Percentiles rank a stretch among this genome's conserved stretches.
Conservation (phyloP, 2,888 invertebrate genomes). For the Hermaeophaga mercurialis region DNA sequence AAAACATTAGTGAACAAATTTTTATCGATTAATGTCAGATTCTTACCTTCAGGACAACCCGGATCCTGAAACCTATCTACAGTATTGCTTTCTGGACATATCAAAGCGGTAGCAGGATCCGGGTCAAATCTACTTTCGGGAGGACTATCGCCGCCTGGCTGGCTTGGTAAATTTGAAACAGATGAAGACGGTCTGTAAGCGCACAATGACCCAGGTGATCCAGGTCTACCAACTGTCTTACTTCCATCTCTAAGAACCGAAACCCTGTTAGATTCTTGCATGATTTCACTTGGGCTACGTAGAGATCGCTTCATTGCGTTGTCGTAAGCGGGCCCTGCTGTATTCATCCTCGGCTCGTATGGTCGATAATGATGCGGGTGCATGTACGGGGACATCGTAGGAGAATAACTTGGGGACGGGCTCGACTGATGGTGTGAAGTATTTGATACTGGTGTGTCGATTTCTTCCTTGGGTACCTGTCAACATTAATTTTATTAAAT, state of each 20-base stretch:
- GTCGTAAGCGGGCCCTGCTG: constrained; percentile 50
- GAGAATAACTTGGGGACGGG: constrained; percentile 58
- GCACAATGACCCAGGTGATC: constrained; percentile 54
- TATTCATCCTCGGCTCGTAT: constrained; percentile 54
- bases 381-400: constrained; percentile 60
- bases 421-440: constrained; percentile 52
- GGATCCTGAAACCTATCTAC: constrained; percentile 54
- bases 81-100: constrained; percentile 57
- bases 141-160: constrained; percentile 63
- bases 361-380: constrained; percentile 49
- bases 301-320: constrained; percentile 61
- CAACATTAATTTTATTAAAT: constrained; percentile 25
- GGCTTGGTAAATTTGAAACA: constrained; percentile 58
- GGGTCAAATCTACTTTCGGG: constrained; percentile 61
- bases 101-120: constrained; percentile 57
- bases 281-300: constrained; percentile 64
- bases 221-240: constrained; percentile 61
- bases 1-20: neutral
- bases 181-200: constrained; percentile 59
- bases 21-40: no score
- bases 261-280: constrained; percentile 66
- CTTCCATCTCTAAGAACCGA: constrained; percentile 70
- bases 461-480: constrained; percentile 48
- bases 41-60: constrained; percentile 61
- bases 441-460: constrained; percentile 39